These are phyloP conservation scores for Drosophila eohydei DNA, from an alignment of 2,888 invertebrate genomes.

Conservation along the genomic window DNA sequence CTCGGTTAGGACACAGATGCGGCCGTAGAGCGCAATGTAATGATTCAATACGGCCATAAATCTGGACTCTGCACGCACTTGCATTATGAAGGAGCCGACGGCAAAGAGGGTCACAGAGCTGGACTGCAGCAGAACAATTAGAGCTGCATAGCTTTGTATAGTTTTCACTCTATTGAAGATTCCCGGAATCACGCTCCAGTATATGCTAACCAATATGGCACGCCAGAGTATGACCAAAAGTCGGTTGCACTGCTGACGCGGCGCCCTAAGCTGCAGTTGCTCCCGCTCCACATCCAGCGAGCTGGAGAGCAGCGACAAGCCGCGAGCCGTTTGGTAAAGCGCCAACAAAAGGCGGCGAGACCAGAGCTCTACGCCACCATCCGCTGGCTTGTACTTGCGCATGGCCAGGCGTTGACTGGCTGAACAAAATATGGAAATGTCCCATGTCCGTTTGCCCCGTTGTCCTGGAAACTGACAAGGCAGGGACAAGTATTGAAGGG, in stretches of 20 bases:
- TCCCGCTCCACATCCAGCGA: conserved; percentile 28
- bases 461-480: conserved; percentile 13
- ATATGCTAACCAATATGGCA: conserved; percentile 48
- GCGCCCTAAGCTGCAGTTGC: conserved; percentile 39
- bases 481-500: neutral
- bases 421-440: conserved; percentile 7
- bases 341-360: conserved; percentile 54
- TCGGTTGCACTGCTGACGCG: conserved; percentile 39
- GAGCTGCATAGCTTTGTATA: conserved; percentile 47
- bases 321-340: conserved; percentile 60
- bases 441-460: neutral
- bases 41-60: conserved; percentile 63
- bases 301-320: conserved; percentile 63
- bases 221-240: conserved; percentile 55
- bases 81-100: conserved; percentile 59
- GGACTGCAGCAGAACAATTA: conserved; percentile 60
- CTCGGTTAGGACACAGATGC: conserved; percentile 44
- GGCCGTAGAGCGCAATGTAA: conserved; percentile 58
- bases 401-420: conserved; percentile 55
- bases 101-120: conserved; percentile 67
- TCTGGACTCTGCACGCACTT: conserved; percentile 48
- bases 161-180: conserved; percentile 30
- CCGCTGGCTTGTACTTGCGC: conserved; percentile 33
- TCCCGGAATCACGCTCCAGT: conserved; percentile 51
- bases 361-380: conserved; percentile 40